Base-by-base conservation (phyloP, 2,888 invertebrate genomes). In the Tetragnatha montana region DNA sequence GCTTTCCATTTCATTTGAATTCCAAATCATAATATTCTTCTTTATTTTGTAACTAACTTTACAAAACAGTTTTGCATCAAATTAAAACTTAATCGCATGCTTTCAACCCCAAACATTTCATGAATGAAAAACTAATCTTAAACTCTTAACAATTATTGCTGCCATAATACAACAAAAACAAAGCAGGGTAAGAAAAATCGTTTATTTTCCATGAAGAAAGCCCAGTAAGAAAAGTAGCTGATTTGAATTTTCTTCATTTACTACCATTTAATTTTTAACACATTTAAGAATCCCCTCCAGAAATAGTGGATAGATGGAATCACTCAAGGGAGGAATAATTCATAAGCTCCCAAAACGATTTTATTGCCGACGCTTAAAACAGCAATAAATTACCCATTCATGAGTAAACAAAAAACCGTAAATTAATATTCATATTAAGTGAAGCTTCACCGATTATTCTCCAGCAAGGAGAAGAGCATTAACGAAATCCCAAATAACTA, bases 371-470 rank as follows among this genome's bases (percentile, higher is more conserved):
- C 60, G 60, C 82, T 73, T 73, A 73, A 73, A 82, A 51, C 51
- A 82, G 14, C 73, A 21, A 17, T n/a, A 35, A 82, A 60, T 17
- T 73, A 74, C n/a, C 60, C n/a, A 35, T 19, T n/a, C 85, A 10
- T 49, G 70, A 76, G 78, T 78, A 78, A 78, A 70, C 69, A 69
- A 69, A 8, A 22, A 51, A 14, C 21, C n/a, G 7, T 49, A 51
- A 78, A 85, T 85, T 85, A 85, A 76, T 79, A 85, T 85, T 85
- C 85, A 85, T 85, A 73, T 50, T 60, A 12, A n/a, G 76, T 76
- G 47, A 47, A 47, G 73, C 10, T 69, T 75, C 49, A n/a, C 17
- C 73, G 50, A 81, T 50, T 49, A 22, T 50, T 21, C 50, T 71
- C 21, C 51, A 69, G 35, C n/a, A 10, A 81, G 71, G 70, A 81